Conservation (phyloP, 2,113 vertebrate species). For the Dasyornis broadbenti region DNA sequence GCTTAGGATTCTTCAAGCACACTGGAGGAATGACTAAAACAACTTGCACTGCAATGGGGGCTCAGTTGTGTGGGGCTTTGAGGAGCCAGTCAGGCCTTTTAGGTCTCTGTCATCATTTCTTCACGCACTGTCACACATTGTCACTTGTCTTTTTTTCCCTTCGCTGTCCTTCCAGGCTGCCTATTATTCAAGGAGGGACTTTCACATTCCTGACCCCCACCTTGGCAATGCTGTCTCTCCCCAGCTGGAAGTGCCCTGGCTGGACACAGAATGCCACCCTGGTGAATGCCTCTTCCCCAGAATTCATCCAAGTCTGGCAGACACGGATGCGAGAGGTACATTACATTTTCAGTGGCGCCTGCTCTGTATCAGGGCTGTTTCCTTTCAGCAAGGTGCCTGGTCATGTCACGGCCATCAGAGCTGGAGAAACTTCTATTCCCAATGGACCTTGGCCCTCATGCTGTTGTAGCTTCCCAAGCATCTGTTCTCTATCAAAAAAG, state of each 20-base stretch:
- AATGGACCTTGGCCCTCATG: neutral
- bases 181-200: constrained; percentile 94
- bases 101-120: neutral
- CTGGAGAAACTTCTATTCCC: neutral
- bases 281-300: constrained; percentile 83
- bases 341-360: neutral
- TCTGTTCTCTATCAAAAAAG: neutral
- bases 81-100: neutral
- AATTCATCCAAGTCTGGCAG: constrained; percentile 89
- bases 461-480: neutral
- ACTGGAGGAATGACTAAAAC: neutral
- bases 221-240: constrained; percentile 91
- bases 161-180: constrained; percentile 75
- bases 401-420: neutral
- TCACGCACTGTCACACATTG: no score
- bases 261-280: constrained; percentile 87
- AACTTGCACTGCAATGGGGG: neutral
- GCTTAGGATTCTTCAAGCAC: neutral
- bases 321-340: constrained; percentile 87
- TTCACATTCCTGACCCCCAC: constrained; percentile 87
- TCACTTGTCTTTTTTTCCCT: neutral
- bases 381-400: neutral
- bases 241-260: constrained; percentile 88
- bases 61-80: neutral
- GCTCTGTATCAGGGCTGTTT: neutral